Evolutionary conservation across 2,797 vertebrate genomes (phyloP).

Genomic region (Platalea minor): DNA sequence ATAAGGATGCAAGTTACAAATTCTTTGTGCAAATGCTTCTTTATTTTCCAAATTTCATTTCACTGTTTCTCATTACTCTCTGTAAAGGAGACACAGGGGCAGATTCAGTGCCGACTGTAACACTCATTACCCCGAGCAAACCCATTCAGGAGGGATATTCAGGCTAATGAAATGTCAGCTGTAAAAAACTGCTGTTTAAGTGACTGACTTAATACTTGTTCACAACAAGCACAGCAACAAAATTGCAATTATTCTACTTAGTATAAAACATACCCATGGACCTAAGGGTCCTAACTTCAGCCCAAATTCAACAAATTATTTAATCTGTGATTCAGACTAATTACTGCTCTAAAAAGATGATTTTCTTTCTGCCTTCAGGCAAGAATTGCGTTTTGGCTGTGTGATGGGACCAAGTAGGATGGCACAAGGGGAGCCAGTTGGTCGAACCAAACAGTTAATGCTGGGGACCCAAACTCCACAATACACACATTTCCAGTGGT

Average conservation of each 20-base stretch:
- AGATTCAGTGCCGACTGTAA: not conserved
- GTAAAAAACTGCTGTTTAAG: not conserved
- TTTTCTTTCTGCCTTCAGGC: not conserved
- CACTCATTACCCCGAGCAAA: not conserved
- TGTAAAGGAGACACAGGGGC: not conserved
- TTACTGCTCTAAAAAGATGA: not conserved
- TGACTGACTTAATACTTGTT: not conserved
- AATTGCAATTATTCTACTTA: not conserved
- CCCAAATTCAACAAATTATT: not conserved
- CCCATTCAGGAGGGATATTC: not conserved
- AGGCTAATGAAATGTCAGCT: not conserved
- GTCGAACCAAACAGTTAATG: not conserved
- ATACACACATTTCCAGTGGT: not conserved
- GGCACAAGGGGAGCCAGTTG: fast-evolving
- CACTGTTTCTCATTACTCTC: not conserved
- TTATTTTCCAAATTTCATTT: not conserved
- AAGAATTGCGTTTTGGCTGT: not conserved
- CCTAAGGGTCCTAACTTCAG: not conserved
- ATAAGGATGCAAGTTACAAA: not conserved
- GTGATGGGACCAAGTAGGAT: not conserved
- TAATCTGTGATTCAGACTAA: not conserved
- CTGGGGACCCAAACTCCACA: not conserved
- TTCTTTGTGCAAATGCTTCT: not conserved
- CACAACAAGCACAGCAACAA: not conserved
- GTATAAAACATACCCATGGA: fast-evolving